Evolutionary conservation across 2,113 vertebrate genomes (phyloP).

Genomic region (Hymenochirus boettgeri): DNA sequence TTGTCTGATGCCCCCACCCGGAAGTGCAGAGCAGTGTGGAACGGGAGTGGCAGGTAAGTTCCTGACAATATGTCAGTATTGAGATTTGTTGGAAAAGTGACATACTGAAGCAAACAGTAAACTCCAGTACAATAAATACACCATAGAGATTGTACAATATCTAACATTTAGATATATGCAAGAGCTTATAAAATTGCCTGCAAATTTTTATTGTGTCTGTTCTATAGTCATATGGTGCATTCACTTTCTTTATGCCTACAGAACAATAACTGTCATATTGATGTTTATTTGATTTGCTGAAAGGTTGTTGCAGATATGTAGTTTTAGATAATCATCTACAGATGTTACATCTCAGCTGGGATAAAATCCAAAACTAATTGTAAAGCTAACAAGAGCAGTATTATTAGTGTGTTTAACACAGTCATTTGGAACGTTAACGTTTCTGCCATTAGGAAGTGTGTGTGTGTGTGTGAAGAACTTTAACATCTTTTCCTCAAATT

Average conservation of each 20-base stretch:
- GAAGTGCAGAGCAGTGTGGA: no score
- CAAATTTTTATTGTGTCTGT: neutral
- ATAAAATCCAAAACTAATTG: conserved; percentile 1
- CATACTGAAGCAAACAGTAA: neutral
- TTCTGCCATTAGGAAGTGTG: no score
- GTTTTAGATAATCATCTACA: conserved; percentile 7
- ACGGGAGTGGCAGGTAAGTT: no score
- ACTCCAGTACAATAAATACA: neutral
- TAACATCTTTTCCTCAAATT: no score
- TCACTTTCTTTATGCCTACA: conserved; percentile 8
- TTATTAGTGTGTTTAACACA: no score
- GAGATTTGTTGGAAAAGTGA: neutral
- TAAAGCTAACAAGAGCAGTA: no score
- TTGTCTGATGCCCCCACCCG: no score
- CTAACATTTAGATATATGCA: neutral
- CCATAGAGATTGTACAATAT: neutral
- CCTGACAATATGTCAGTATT: no score
- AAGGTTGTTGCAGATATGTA: neutral
- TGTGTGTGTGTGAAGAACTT: no score
- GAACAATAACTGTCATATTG: conserved; percentile 9
- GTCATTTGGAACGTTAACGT: no score
- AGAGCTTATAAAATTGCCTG: neutral
- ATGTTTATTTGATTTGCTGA: conserved; percentile 9
- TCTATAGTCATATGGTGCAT: conserved; percentile 6
- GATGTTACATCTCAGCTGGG: conserved; percentile 11